Evolutionary conservation across 1,140 invertebrate genomes (phyloP), one percentile per base, ranked within the genome.

Genomic region (Stratiolaelaps scimitus): DNA sequence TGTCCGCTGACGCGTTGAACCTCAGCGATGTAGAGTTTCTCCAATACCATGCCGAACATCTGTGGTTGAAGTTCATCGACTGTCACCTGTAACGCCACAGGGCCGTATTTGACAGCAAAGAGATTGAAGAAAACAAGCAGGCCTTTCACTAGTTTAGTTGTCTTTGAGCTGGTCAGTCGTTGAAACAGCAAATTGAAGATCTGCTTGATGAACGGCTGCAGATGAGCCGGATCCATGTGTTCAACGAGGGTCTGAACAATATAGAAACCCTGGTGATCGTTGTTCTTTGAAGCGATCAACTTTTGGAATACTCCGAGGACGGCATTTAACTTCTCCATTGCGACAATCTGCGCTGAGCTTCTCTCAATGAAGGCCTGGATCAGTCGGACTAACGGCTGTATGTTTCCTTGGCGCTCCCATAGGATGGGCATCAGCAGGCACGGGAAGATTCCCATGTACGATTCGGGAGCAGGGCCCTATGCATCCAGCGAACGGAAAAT

Each of bases 201-300:
- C 78, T 93, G 87, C 72, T 88, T 89, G 72, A 89, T 81, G 72
- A 84, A 92, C 26, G 82, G 81, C 53, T 82, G 78, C 70, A 95
- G 77, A 34, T 82, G 77, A 65, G 76, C 71, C 82, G 77, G 76
- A 66, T 83, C 82, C 70, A 86, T 80, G 73, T 89, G 79, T 73
- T 84, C 82, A 46, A 95, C 80, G 64, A 97, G 82, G 64, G 80
- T 83, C 75, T 92, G 87, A 26, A 98, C 80, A 1, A 98, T 76
- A 73, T 87, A 83, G 75, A 98, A 96, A 29, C 92, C 94, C 79
- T 97, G 91, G 71, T 96, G 90, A 77, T 98, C 94, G 73, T 96
- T 92, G 0, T 83, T 81, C 79, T 92, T 94, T 0, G 91, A 95
- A 2, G 91, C 88, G 70, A 96, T 91, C 67, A 98, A 77, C 77